These are phyloP conservation scores for Saccopteryx bilineata DNA, from an alignment of 2,113 vertebrate species.

Conservation along the genomic window DNA sequence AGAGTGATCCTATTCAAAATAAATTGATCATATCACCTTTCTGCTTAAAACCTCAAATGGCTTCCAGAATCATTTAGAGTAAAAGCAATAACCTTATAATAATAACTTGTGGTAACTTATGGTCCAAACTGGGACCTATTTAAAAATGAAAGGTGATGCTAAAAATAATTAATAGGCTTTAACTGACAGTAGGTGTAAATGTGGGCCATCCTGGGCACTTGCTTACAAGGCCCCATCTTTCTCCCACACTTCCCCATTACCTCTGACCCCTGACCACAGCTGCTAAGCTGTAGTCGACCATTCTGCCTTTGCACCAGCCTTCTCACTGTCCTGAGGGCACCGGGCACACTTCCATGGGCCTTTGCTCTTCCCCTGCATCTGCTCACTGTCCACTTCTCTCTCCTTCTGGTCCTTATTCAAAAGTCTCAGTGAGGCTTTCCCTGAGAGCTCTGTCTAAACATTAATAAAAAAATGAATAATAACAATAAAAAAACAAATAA, in stretches of 20 bases:
- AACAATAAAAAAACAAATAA: background rate
- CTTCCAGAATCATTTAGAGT: background rate
- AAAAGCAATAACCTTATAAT: conserved; percentile 28
- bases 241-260: background rate
- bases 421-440: background rate
- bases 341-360: background rate
- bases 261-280: background rate
- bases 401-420: conserved; percentile 7
- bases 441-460: background rate
- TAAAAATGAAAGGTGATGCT: background rate
- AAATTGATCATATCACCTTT: background rate
- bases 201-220: background rate
- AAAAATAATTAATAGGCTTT: background rate
- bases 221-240: background rate
- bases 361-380: background rate
- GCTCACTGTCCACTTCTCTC: background rate
- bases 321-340: background rate
- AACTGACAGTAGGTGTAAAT: background rate
- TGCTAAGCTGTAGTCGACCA: background rate
- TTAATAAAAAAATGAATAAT: background rate
- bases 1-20: conserved; percentile 39
- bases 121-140: background rate
- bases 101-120: background rate
- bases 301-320: background rate
- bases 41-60: conserved; percentile 18